phyloP scores from a whole-genome alignment of 2,888 invertebrate species.

The Chalcis sispes region DNA sequence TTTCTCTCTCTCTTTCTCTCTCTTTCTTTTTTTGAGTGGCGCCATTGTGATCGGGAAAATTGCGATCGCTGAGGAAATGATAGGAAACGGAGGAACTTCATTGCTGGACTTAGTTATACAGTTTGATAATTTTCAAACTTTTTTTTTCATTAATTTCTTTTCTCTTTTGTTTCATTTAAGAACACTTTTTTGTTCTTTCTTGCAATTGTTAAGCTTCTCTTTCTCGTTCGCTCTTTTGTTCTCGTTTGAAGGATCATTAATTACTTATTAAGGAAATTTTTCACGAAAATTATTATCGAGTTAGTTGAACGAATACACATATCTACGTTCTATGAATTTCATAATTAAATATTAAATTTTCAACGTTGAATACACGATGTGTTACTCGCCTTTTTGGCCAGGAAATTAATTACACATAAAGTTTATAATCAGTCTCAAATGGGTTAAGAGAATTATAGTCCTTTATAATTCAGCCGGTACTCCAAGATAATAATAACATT shows the following conservation, averaged over 20 bases:
- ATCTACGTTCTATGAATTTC: background rate
- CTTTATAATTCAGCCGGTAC: too few species aligned
- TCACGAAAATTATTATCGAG: background rate
- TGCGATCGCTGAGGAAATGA: constrained; percentile 14
- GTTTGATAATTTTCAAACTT: constrained; percentile 17
- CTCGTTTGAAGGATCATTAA: background rate
- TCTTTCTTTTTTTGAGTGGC: background rate
- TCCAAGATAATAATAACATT: constrained; percentile 9
- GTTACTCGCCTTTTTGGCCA: too few species aligned
- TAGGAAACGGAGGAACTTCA: constrained; percentile 5
- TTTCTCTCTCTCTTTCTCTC: background rate
- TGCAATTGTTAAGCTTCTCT: too few species aligned
- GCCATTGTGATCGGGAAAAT: constrained; percentile 21
- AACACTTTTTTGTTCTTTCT: too few species aligned
- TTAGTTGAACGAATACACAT: too few species aligned
- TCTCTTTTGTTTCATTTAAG: background rate
- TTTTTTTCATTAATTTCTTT: background rate
- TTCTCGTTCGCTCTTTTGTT: constrained; percentile 43
- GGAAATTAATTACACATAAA: too few species aligned
- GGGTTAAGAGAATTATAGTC: too few species aligned
- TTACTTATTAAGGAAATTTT: constrained; percentile 2
- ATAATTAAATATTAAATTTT: constrained; percentile 29
- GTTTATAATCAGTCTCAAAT: too few species aligned
- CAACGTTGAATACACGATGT: too few species aligned
- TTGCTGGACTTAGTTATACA: background rate